Evolutionary conservation across 2,113 vertebrate genomes (phyloP), one percentile per base, ranked within the genome.

Genomic region (Ceyx margarethae): DNA sequence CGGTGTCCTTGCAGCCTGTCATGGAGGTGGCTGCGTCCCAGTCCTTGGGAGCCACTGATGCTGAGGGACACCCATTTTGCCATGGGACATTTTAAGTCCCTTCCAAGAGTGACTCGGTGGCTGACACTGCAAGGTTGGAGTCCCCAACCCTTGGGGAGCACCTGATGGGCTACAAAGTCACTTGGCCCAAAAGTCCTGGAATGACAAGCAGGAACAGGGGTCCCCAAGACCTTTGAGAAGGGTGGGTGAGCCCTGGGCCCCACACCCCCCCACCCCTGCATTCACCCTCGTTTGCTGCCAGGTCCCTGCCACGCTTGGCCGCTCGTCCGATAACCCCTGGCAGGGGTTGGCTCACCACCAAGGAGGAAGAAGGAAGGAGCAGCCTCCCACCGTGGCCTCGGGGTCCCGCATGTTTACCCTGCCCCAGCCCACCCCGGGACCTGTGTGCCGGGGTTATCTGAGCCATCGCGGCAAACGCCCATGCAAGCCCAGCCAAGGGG

Each of bases 341-440:
- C 58, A 73, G 35, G 40, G 42, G 6, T 65, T 85, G 95, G 95
- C 81, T 46, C 0, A 1, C 13, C 4, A 72, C 95, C 95, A 82
- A 92, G 75, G 37, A 95, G 95, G 94, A 96, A 95, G 87, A 50
- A 95, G 93, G 95, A 96, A 96, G 89, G 37, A 85, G 37, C 75
- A 69, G 68, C 28, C 62, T 71, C 33, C 56, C 0, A 1, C 62
- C 11, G 50, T 20, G 0, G 79, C 94, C 93, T 50, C 25, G 3
- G 92, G 95, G 94, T 94, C 94, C 66, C 14, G 5, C 1, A 2
- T 31, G 43, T 1, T 33, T 60, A 65, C 79, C 67, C 48, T 79
- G 75, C 45, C 67, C 45, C 2, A 0, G 61, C 17, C 56, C 8
- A 23, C 46, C 21, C 6, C 3, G 35, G 43, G 25, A 21, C 56